These are phyloP conservation scores for Hydrophis major DNA, from an alignment of 2,797 vertebrate species.

Conservation along the genomic window DNA sequence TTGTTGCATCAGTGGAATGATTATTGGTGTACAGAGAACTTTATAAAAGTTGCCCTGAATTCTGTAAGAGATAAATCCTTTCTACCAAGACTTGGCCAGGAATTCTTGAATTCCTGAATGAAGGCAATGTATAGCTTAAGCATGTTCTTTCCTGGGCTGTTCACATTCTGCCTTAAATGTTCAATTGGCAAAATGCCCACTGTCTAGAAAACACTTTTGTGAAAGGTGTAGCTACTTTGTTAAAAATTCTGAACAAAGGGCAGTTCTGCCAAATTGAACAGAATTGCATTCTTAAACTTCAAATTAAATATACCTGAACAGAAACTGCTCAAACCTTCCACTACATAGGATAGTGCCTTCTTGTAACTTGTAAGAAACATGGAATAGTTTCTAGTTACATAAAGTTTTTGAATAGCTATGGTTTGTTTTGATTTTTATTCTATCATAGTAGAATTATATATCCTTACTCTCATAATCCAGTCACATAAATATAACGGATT, in stretches of 20 bases:
- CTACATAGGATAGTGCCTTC: background rate
- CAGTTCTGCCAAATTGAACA: background rate
- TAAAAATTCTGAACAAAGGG: background rate
- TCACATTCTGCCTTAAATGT: background rate
- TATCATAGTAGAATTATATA: background rate
- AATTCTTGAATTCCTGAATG: background rate
- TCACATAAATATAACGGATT: background rate
- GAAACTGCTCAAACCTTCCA: background rate
- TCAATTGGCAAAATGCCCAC: background rate
- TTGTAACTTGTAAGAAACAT: background rate
- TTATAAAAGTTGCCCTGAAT: background rate
- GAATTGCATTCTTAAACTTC: background rate
- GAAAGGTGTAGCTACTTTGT: background rate
- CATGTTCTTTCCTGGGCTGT: background rate
- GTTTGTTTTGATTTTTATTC: background rate
- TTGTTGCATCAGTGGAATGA: background rate
- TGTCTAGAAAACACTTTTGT: background rate
- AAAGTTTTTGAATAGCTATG: background rate
- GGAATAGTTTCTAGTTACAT: background rate
- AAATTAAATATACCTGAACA: background rate
- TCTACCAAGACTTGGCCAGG: background rate
- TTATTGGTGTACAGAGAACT: background rate
- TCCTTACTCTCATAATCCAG: background rate
- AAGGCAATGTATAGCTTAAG: background rate
- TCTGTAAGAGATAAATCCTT: background rate